These are phyloP conservation scores for Leucophenga maculata DNA, from an alignment of 2,888 invertebrate genomes.

Conservation along the genomic window DNA sequence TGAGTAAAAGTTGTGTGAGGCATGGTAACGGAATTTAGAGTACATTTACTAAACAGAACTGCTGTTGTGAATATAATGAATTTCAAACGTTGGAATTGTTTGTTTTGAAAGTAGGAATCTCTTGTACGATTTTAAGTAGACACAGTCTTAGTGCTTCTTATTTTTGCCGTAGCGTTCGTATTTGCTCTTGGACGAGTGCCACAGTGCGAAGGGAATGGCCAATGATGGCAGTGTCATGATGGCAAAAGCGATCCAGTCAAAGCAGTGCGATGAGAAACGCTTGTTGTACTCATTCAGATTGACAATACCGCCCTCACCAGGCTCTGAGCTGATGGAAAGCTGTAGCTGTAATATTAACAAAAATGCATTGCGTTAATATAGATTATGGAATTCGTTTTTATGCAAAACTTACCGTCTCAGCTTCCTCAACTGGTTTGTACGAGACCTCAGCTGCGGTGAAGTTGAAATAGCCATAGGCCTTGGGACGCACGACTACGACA, in stretches of 20 bases:
- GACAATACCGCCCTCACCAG: slow-evolving; percentile 95
- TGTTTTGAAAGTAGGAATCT: background rate
- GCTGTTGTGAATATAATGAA: background rate
- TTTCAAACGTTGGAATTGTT: slow-evolving; percentile 3
- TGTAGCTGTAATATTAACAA: slow-evolving; percentile 77
- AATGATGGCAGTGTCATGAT: slow-evolving; percentile 96
- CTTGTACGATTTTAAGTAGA: background rate
- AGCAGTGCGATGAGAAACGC: slow-evolving; percentile 96
- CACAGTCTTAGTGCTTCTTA: slow-evolving; percentile 75
- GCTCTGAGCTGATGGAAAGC: slow-evolving; percentile 86
- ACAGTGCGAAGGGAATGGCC: slow-evolving; percentile 93
- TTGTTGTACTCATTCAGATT: slow-evolving; percentile 94
- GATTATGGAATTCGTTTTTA: background rate
- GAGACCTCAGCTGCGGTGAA: slow-evolving; percentile 95
- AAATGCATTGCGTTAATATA: slow-evolving; percentile 18
- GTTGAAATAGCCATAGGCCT: slow-evolving; percentile 94
- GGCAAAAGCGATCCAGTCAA: slow-evolving; percentile 97
- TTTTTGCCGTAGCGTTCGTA: slow-evolving; percentile 87
- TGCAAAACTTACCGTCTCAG: slow-evolving; percentile 75
- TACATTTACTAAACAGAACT: background rate
- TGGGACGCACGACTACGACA: slow-evolving; percentile 91
- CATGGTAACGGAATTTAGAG: background rate
- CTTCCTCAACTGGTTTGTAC: slow-evolving; percentile 90
- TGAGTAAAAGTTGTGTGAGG: background rate
- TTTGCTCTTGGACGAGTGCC: slow-evolving; percentile 95